phyloP scores from a whole-genome alignment of 2,113 vertebrate genomes.

The Bungarus multicinctus region DNA sequence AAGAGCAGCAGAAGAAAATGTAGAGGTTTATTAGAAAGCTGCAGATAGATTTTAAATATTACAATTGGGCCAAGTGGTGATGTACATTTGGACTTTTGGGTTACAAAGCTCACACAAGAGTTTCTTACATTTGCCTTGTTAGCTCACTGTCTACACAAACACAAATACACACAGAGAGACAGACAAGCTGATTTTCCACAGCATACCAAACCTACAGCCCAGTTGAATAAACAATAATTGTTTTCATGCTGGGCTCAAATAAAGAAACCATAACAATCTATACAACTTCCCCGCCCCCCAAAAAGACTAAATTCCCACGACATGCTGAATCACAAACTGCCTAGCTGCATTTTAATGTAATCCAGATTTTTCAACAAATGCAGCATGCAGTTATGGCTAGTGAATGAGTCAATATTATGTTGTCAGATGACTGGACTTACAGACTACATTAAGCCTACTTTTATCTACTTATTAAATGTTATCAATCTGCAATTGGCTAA shows the following conservation, averaged over 20 bases:
- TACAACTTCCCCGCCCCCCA: background rate
- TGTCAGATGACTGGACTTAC: background rate
- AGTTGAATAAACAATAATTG: background rate
- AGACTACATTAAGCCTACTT: background rate
- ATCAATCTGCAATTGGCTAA: background rate
- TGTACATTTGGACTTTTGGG: background rate
- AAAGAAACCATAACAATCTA: background rate
- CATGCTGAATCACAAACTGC: background rate
- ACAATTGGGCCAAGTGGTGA: background rate
- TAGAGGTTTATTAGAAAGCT: background rate
- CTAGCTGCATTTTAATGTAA: background rate
- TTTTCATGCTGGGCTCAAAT: background rate
- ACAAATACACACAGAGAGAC: background rate
- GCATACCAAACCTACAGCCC: background rate
- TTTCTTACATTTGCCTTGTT: background rate
- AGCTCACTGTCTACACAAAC: background rate
- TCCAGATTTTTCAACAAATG: background rate
- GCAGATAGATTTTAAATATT: background rate
- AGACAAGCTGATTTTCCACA: background rate
- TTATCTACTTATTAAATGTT: background rate
- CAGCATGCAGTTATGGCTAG: background rate
- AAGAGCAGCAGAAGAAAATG: background rate
- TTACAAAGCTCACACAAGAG: background rate
- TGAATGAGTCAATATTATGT: background rate
- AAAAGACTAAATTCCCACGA: background rate